These are phyloP conservation scores for Stenotaenia linearis DNA, from an alignment of 2,888 invertebrate genomes.

Conservation along the genomic window DNA sequence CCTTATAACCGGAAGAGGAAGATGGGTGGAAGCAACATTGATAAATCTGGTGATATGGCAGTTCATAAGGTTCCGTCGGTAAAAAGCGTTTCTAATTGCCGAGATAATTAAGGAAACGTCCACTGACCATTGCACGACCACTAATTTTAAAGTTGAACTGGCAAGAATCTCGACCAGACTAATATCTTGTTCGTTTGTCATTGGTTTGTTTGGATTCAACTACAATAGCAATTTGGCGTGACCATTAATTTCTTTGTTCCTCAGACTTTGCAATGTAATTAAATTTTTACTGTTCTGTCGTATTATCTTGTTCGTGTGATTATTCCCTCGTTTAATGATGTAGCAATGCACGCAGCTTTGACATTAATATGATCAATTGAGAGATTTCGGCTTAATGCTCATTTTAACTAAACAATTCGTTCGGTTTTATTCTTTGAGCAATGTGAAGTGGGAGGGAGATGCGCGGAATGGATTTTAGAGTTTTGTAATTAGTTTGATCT, in stretches of 20 bases:
- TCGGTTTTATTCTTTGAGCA: neutral
- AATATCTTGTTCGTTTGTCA: neutral
- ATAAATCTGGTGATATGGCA: neutral
- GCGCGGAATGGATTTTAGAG: no score
- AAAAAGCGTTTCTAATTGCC: neutral
- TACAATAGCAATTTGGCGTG: neutral
- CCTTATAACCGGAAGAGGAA: conserved; percentile 1
- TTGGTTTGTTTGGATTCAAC: neutral
- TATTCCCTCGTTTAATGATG: conserved; percentile 7
- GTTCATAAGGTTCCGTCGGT: neutral
- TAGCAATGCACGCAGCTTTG: conserved; percentile 3
- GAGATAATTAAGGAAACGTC: conserved; percentile 6
- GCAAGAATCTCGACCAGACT: neutral
- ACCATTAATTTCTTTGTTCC: neutral
- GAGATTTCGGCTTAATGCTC: neutral
- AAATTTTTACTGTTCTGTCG: conserved; percentile 16
- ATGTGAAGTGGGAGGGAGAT: no score
- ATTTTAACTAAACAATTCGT: neutral
- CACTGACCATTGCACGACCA: neutral
- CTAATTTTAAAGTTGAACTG: neutral
- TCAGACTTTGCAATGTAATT: neutral
- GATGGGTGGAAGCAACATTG: conserved; percentile 7
- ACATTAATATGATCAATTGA: conserved; percentile 21
- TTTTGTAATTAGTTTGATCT: neutral
- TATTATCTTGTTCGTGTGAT: conserved; percentile 11